Conservation (phyloP, 2,797 vertebrate genomes). For the Anas bernieri region DNA sequence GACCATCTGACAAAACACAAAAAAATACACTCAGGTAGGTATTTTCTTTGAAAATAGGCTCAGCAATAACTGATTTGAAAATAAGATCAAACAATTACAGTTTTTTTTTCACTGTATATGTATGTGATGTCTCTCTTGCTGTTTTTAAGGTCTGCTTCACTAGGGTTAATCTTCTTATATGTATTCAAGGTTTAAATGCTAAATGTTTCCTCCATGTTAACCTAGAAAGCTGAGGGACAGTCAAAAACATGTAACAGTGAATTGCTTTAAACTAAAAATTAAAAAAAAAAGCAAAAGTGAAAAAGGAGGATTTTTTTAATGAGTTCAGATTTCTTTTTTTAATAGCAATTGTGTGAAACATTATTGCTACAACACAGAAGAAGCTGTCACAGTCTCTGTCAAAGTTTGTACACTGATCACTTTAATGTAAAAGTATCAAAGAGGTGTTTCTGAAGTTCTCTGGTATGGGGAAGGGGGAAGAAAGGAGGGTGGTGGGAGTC, state of each 20-base stretch:
- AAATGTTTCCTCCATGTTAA: constrained; percentile 34
- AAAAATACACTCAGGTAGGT: constrained; percentile 95
- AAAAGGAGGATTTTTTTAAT: constrained; percentile 67
- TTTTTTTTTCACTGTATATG: background rate
- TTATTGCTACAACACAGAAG: constrained; percentile 6
- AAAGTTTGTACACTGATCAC: constrained; percentile 68
- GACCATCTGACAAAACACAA: constrained; percentile 98
- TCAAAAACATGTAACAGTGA: constrained; percentile 70
- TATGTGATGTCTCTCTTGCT: background rate
- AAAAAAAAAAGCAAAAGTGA: constrained; percentile 58
- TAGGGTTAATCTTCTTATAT: background rate
- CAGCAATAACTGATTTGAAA: background rate
- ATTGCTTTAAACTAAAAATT: constrained; percentile 47
- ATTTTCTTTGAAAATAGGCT: background rate
- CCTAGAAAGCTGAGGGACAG: constrained; percentile 47
- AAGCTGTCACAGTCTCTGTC: constrained; percentile 50
- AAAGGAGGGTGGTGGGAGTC: background rate
- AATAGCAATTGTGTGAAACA: constrained; percentile 39
- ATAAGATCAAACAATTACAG: background rate
- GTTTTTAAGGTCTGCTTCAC: background rate
- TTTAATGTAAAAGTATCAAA: background rate
- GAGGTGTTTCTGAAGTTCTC: background rate
- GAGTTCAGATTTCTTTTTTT: constrained; percentile 65
- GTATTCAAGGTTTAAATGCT: background rate
- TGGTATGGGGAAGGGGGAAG: background rate